Evolutionary conservation across 2,797 vertebrate species (phyloP).

Genomic region (Synaphobranchus kaupii): DNA sequence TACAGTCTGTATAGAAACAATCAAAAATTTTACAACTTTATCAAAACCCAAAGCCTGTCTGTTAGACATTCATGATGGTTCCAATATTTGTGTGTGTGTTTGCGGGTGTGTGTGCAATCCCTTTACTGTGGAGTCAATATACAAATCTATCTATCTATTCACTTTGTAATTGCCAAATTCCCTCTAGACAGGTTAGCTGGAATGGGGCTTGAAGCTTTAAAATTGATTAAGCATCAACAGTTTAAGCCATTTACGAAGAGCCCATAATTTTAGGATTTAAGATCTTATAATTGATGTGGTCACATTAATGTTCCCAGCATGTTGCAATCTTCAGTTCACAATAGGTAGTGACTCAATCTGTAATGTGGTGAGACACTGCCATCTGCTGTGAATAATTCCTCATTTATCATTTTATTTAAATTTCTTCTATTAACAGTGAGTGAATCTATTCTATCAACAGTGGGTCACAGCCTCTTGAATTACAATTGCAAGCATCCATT

Average conservation of each 20-base stretch:
- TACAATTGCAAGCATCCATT: not conserved
- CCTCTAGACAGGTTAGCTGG: not conserved
- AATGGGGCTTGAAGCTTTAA: not conserved
- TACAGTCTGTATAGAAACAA: not conserved
- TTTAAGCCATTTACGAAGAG: not conserved
- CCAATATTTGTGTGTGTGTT: not conserved
- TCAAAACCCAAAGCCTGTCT: not conserved
- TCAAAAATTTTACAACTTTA: not conserved
- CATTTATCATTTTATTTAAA: not conserved
- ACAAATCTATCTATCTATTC: too few species aligned
- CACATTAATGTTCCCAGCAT: not conserved
- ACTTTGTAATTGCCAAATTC: not conserved
- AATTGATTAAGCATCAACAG: not conserved
- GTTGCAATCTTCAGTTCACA: not conserved
- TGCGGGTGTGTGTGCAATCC: not conserved
- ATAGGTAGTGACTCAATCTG: not conserved
- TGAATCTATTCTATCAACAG: not conserved
- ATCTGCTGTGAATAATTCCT: conserved; percentile 17
- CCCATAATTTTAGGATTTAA: not conserved
- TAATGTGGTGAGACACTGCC: conserved; percentile 5
- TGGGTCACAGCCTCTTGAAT: not conserved
- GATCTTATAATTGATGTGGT: conserved; percentile 11
- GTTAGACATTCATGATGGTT: not conserved
- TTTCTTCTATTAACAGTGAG: not conserved
- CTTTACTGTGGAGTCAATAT: too few species aligned